These are phyloP conservation scores for Uria aalge DNA, from an alignment of 2,113 vertebrate genomes.

Conservation along the genomic window DNA sequence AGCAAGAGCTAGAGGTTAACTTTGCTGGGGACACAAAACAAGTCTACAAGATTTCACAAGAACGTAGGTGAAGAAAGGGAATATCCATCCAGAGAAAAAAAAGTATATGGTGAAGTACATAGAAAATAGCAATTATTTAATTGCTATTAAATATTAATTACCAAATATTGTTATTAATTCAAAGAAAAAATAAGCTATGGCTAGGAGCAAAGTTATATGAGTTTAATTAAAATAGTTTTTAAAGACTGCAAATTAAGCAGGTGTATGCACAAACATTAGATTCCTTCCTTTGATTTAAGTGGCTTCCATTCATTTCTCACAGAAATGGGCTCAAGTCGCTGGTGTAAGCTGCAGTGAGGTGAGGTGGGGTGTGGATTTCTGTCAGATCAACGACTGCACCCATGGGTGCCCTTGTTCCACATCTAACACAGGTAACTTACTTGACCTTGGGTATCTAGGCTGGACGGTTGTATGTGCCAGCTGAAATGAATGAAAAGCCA, in stretches of 20 bases:
- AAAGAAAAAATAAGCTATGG: not conserved
- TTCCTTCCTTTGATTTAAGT: not conserved
- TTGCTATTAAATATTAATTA: not conserved
- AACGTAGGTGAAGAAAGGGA: not conserved
- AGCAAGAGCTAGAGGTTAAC: not conserved
- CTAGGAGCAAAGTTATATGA: not conserved
- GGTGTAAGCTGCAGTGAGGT: not conserved
- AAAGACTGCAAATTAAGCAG: not conserved
- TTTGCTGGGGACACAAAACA: not conserved
- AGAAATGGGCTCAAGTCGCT: not conserved
- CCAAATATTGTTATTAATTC: not conserved
- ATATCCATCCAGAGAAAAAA: not conserved
- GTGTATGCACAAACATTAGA: not conserved
- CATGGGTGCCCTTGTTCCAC: not conserved
- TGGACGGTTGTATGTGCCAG: not conserved
- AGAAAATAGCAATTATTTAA: not conserved
- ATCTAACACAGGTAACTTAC: not conserved
- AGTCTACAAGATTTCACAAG: not conserved
- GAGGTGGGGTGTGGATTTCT: not conserved
- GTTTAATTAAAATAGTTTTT: not conserved
- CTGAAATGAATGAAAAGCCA: not conserved
- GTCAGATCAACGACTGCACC: not conserved
- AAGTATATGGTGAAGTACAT: not conserved
- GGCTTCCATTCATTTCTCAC: not conserved
- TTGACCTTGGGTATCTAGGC: not conserved